phyloP scores from a whole-genome alignment of 2,113 vertebrate species.

The Lagopus leucura region DNA sequence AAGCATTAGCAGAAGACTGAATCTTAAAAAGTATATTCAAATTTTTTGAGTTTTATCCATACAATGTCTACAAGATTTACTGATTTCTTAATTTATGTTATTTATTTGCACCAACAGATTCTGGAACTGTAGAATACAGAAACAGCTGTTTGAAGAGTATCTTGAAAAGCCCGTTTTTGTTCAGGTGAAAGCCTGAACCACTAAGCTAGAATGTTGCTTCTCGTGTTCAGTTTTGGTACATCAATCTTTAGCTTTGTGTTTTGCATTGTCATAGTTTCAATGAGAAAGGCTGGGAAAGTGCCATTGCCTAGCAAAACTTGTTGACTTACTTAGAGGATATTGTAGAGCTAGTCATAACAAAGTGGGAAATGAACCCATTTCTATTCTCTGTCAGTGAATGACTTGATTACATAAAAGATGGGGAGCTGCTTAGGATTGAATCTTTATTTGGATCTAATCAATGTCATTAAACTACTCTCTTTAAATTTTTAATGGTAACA shows the following conservation, averaged over 20 bases:
- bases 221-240: background rate
- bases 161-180: background rate
- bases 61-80: background rate
- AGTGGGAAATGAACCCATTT: background rate
- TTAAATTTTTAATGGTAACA: slow-evolving; percentile 4
- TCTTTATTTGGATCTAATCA: background rate
- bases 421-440: background rate
- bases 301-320: background rate
- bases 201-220: background rate
- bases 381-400: background rate
- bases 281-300: background rate
- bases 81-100: background rate
- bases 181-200: background rate
- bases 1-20: background rate
- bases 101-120: too few species aligned
- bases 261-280: background rate
- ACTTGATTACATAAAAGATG: background rate
- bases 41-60: background rate
- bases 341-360: background rate
- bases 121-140: background rate
- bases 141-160: background rate
- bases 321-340: background rate
- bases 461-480: background rate
- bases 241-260: background rate
- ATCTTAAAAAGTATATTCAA: background rate